These are phyloP conservation scores for Epirrhoe alternata DNA, from an alignment of 2,888 invertebrate genomes.

Conservation along the genomic window DNA sequence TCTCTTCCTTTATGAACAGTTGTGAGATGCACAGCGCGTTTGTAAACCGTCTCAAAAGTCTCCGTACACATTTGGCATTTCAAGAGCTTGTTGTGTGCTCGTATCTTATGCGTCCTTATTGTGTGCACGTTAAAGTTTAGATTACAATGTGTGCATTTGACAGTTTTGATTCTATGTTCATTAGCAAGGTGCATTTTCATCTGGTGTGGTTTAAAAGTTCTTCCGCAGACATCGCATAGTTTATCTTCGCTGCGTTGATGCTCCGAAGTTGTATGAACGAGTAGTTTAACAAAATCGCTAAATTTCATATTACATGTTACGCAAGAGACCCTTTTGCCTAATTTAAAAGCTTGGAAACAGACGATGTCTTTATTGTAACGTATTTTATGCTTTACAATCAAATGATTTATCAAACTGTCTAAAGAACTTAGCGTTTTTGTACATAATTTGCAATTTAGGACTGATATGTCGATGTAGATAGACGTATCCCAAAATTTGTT, in stretches of 20 bases:
- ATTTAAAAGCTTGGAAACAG: conserved; percentile 35
- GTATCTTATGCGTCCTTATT: conserved; percentile 35
- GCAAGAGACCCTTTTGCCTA: conserved; percentile 22
- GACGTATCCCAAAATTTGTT: conserved; percentile 47
- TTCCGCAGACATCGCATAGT: conserved; percentile 41
- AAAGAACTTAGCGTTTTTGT: conserved; percentile 32
- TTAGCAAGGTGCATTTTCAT: conserved; percentile 39
- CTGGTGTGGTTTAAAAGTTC: conserved; percentile 40
- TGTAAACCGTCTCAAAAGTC: conserved; percentile 59
- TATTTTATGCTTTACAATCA: conserved; percentile 42
- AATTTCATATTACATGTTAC: conserved; percentile 16
- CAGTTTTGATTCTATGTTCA: conserved; percentile 59
- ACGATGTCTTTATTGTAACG: conserved; percentile 37
- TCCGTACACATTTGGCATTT: conserved; percentile 68
- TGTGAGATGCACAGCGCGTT: conserved; percentile 57
- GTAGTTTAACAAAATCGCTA: conserved; percentile 14
- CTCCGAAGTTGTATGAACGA: conserved; percentile 20
- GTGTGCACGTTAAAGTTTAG: conserved; percentile 18
- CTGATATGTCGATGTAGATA: conserved; percentile 49
- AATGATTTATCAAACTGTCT: conserved; percentile 46
- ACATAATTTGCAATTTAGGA: conserved; percentile 48
- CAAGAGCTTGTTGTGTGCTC: conserved; percentile 66
- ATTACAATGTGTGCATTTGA: conserved; percentile 33
- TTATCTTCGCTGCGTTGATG: conserved; percentile 18
- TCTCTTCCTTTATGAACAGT: conserved; percentile 52